Evolutionary conservation across 1,140 invertebrate species (phyloP), one percentile per base, ranked within the genome.

Genomic region (Drosophila sp.): DNA sequence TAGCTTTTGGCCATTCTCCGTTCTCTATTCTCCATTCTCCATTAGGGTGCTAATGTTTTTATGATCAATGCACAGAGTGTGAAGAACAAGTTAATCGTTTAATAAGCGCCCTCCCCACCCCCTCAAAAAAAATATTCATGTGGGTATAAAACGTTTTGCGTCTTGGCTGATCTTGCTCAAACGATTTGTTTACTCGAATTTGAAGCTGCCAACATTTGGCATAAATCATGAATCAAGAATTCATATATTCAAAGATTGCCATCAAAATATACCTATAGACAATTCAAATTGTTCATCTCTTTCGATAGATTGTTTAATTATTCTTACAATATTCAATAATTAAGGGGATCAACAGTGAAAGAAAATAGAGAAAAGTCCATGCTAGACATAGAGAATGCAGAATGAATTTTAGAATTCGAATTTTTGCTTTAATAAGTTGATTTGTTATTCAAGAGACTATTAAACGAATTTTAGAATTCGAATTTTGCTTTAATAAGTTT

Each of bases 61-160:
- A 77, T 70, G 83, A 82, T 86, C 74, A 69, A 81, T 80, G 69
- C 57, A 50, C 29, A 10, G 57, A 66, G 70, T 79, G 79, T 41
- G 76, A 84, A 66, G 27, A 79, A 76, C 72, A 71, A 73, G 61
- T 76, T 82, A 79, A 84, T 81, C 82, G 76, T 80, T 62, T 69
- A 76, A 76, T 70, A 86, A 82, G 65, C 60, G 56, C 33, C 23
- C 44, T 23, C 8, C 7, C 23, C 5, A 17, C 5, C 17, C 1
- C 17, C 4, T 17, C 25, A 50, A 7, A 47, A 47, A 47, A 27
- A 25, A 50, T 1, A 33, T 35, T 23, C 33, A 23, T 30, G 29
- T 11, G n/a, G n/a, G 30, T 23, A 35, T 57, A 58, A 23, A 25
- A 38, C 23, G 32, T 35, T 23, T 33, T 38, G 56, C 56, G 56